phyloP scores from a whole-genome alignment of 2,113 vertebrate genomes.

The Aix galericulata region DNA sequence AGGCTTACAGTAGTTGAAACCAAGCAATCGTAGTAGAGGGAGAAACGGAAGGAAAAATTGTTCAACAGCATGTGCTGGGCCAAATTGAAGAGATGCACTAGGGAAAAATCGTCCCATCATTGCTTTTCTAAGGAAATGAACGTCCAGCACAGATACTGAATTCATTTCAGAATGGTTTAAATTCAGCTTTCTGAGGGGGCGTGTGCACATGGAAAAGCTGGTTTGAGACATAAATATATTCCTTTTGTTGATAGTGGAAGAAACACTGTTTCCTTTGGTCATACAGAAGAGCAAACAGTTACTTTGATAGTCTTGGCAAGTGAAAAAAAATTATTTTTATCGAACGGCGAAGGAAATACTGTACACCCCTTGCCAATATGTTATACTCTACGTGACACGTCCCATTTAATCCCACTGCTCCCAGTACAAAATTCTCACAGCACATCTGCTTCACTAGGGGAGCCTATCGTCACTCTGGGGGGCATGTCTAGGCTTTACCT shows the following conservation, averaged over 20 bases:
- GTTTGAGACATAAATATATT: conserved; percentile 47
- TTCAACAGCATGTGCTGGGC: conserved; percentile 16
- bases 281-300: background rate
- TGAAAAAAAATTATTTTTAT: conserved; percentile 32
- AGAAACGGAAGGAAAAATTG: conserved; percentile 51
- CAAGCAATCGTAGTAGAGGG: background rate
- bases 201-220: conserved; percentile 15
- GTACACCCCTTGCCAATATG: background rate
- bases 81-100: conserved; percentile 33
- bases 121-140: conserved; percentile 67
- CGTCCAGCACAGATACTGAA: background rate
- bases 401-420: background rate
- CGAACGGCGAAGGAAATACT: background rate
- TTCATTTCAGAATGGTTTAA: background rate
- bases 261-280: conserved; percentile 65
- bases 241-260: conserved; percentile 66
- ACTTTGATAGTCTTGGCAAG: conserved; percentile 53
- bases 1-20: conserved; percentile 39
- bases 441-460: background rate
- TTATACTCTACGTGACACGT: background rate
- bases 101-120: background rate
- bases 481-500: background rate
- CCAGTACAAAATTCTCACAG: background rate
- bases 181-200: conserved; percentile 8
- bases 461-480: accelerated